phyloP scores from a whole-genome alignment of 2,113 vertebrate genomes.

The Odontophorus gujanensis region DNA sequence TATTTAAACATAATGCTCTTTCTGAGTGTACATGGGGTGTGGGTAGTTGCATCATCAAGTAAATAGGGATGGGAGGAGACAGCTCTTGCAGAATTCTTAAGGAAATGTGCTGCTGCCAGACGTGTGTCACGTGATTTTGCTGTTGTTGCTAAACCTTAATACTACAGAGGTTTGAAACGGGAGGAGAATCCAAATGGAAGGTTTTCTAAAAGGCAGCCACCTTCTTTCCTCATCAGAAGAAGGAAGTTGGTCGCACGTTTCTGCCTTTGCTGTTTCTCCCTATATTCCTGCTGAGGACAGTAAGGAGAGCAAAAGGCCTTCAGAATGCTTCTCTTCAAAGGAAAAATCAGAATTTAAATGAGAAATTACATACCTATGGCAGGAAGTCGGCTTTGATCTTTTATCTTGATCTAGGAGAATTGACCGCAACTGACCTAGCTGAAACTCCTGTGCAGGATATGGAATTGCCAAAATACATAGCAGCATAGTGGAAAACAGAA shows the following conservation, averaged over 20 bases:
- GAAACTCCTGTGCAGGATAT: neutral
- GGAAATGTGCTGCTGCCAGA: neutral
- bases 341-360: neutral
- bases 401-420: neutral
- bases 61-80: neutral
- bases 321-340: neutral
- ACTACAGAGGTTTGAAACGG: neutral
- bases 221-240: neutral
- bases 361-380: neutral
- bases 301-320: neutral
- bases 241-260: neutral
- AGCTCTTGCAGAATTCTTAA: neutral
- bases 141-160: neutral
- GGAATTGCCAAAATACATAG: neutral
- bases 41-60: neutral
- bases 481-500: neutral
- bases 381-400: conserved; percentile 13
- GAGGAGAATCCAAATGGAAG: neutral
- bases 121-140: neutral
- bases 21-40: neutral
- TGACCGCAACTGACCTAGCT: neutral
- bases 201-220: neutral
- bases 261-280: neutral
- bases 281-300: neutral
- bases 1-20: neutral